phyloP scores from a whole-genome alignment of 2,113 vertebrate species.

The Caretta caretta region DNA sequence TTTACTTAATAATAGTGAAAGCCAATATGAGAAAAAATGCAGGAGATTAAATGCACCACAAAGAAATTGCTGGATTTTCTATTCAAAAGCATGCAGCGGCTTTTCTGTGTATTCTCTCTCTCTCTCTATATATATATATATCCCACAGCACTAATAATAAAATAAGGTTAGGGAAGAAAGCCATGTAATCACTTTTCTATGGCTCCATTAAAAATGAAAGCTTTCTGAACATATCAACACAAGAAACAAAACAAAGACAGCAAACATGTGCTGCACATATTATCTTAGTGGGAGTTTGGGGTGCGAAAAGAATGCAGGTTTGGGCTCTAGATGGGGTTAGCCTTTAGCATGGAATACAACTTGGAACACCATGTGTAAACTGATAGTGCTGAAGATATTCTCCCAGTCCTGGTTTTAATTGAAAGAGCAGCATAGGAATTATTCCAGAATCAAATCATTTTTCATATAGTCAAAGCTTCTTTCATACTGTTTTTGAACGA shows the following conservation, averaged over 20 bases:
- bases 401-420: not conserved
- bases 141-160: constrained; percentile 38
- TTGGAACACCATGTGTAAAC: not conserved
- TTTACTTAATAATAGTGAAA: constrained; percentile 53
- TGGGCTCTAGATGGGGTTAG: accelerated
- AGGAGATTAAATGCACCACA: constrained; percentile 42
- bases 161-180: constrained; percentile 41
- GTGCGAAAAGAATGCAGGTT: not conserved
- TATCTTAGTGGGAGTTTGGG: accelerated
- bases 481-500: not conserved
- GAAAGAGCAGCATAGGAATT: not conserved
- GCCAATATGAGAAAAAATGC: constrained; percentile 37
- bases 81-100: not conserved
- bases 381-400: accelerated
- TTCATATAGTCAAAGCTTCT: not conserved
- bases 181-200: not conserved
- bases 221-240: not conserved
- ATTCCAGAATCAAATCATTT: not conserved
- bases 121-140: constrained; percentile 35
- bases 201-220: not conserved
- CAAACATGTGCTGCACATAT: accelerated
- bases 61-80: constrained; percentile 55
- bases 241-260: not conserved
- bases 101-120: constrained; percentile 11
- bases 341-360: not conserved